phyloP scores from a whole-genome alignment of 1,140 invertebrate species.

The Anagrus nilaparvatae region DNA sequence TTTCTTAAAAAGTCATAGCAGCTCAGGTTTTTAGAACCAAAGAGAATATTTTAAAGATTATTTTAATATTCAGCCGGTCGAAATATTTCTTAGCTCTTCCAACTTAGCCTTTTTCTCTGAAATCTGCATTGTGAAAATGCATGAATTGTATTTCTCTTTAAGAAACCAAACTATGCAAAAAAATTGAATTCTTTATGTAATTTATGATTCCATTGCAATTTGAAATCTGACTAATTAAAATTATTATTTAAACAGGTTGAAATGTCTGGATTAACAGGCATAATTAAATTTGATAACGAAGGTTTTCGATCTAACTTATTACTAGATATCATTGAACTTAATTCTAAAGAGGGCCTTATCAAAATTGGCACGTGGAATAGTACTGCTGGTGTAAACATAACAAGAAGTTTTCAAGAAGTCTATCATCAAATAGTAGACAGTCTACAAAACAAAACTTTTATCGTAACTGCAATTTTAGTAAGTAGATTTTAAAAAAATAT shows the following conservation, averaged over 20 bases:
- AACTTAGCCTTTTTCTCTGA: too few species aligned
- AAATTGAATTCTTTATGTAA: too few species aligned
- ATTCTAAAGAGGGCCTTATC: constrained; percentile 62
- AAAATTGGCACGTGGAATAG: constrained; percentile 87
- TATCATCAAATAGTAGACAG: constrained; percentile 77
- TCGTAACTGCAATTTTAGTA: constrained; percentile 86
- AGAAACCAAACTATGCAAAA: too few species aligned
- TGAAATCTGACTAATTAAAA: neutral
- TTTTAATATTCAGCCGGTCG: too few species aligned
- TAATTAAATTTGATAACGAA: constrained; percentile 90
- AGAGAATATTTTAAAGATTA: too few species aligned
- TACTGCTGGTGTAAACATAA: constrained; percentile 81
- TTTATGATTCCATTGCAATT: too few species aligned
- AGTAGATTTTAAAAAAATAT: constrained; percentile 31
- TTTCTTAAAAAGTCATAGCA: too few species aligned
- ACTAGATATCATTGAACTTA: constrained; percentile 80
- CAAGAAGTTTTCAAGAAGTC: constrained; percentile 71
- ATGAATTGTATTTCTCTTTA: too few species aligned
- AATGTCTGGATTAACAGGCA: constrained; percentile 82
- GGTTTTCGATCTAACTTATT: constrained; percentile 86
- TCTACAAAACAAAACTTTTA: constrained; percentile 83
- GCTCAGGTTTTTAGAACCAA: too few species aligned
- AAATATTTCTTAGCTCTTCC: too few species aligned
- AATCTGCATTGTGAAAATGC: too few species aligned
- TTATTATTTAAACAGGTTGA: constrained; percentile 58